Base-by-base conservation (phyloP, 2,888 invertebrate genomes). In the Oithona nana region DNA sequence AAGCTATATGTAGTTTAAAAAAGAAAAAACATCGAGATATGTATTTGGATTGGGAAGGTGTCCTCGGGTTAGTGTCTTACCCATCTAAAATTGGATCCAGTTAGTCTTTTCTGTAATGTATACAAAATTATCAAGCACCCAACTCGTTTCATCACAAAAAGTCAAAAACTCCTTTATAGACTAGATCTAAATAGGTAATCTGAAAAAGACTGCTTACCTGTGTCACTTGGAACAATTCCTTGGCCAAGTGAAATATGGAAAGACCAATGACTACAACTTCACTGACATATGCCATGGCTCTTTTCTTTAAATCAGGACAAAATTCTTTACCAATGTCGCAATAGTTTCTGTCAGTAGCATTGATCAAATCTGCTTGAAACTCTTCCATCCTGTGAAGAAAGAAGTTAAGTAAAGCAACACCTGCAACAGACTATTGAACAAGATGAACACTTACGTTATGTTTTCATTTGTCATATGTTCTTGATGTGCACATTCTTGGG, bases 171-270 rank as follows among this genome's bases (percentile, higher is more conserved):
- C n/a, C n/a, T n/a, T n/a, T n/a, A n/a, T n/a, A n/a, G n/a, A n/a
- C n/a, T n/a, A n/a, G n/a, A n/a, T n/a, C n/a, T n/a, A n/a, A n/a
- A n/a, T n/a, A n/a, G n/a, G n/a, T n/a, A n/a, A n/a, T n/a, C n/a
- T n/a, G n/a, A n/a, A n/a, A n/a, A n/a, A n/a, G n/a, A n/a, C n/a
- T n/a, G n/a, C 64, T 62, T 29, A 67, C 67, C 66, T 66, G 67
- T 48, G 64, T 65, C n/a, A 67, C 52, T 63, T 66, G 66, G 60
- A 66, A 66, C 66, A 75, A 73, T 70, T 76, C 76, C 68, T 73
- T 70, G 11, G 75, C 63, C 29, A 75, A 65, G 66, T 74, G 73
- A 64, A 73, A 67, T 0, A 69, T 70, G 2, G 74, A 72, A 60
- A 76, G 66, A 1, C 69, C 69, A 30, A 75, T 71, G 61, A 75